These are phyloP conservation scores for Zoroaster sp. DNA, from an alignment of 53 echinoderm and acorn worm species.

Conservation along the genomic window DNA sequence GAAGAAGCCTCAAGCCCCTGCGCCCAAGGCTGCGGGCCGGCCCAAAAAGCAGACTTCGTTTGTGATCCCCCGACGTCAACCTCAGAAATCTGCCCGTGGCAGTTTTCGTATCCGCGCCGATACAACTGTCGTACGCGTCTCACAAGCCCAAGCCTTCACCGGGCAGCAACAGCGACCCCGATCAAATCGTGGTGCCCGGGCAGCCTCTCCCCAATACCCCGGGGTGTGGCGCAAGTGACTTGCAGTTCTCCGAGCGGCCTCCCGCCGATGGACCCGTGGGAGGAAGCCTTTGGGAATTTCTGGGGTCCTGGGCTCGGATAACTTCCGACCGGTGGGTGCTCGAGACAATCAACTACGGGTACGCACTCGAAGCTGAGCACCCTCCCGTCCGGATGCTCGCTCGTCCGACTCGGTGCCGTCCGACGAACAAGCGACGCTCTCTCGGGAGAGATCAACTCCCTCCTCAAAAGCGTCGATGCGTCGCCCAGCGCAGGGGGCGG, in stretches of 20 bases:
- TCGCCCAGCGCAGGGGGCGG: background rate
- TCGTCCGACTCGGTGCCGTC: no score
- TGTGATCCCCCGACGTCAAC: no score
- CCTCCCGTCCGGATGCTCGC: background rate
- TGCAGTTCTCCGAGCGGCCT: background rate
- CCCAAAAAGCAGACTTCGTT: background rate
- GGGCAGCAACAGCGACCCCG: background rate
- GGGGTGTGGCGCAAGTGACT: background rate
- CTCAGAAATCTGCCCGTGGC: background rate
- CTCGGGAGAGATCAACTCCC: background rate
- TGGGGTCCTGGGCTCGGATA: background rate
- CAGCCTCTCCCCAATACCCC: background rate
- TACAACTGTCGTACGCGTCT: background rate
- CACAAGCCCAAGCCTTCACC: background rate
- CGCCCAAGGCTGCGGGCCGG: background rate
- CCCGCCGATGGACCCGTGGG: background rate
- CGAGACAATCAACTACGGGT: background rate
- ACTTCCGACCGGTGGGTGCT: slow-evolving; percentile 25
- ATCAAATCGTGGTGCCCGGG: background rate
- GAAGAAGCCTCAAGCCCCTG: background rate
- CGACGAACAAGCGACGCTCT: background rate
- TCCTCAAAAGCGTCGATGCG: slow-evolving; percentile 1
- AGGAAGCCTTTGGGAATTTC: background rate
- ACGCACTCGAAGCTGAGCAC: background rate
- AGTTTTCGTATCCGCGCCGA: background rate